Conservation (phyloP, 1,140 invertebrate genomes). For the Hycleus cichorii region DNA sequence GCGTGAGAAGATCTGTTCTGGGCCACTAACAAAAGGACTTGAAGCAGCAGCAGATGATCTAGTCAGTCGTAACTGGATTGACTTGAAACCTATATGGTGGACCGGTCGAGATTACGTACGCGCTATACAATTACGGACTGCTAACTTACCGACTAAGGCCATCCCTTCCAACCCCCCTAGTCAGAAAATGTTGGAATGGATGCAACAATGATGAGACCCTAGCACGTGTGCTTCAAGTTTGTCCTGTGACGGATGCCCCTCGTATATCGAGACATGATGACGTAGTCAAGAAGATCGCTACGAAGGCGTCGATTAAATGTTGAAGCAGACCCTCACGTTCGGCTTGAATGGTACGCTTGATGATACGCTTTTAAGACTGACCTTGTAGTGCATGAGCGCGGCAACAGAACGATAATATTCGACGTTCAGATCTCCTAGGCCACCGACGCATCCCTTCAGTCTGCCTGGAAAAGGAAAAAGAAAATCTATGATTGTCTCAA, state of each 20-base stretch:
- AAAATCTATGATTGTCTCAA: too few species aligned
- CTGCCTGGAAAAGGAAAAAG: too few species aligned
- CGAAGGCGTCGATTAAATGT: too few species aligned
- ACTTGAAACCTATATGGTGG: slow-evolving; percentile 5
- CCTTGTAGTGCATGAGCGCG: too few species aligned
- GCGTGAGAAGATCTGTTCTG: too few species aligned
- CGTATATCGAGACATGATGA: slow-evolving; percentile 3
- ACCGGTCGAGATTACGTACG: slow-evolving; percentile 5
- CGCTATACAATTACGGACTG: slow-evolving; percentile 8
- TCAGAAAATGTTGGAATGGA: not conserved
- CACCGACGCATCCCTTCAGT: too few species aligned
- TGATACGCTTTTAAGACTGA: too few species aligned
- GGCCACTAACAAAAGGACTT: not conserved
- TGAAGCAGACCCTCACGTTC: too few species aligned
- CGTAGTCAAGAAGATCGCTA: too few species aligned
- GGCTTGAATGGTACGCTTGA: too few species aligned
- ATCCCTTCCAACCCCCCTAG: slow-evolving; percentile 1
- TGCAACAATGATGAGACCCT: not conserved
- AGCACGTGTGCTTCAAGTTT: slow-evolving; percentile 6
- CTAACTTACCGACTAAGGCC: not conserved
- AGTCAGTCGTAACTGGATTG: slow-evolving; percentile 5
- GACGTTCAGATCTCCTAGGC: too few species aligned
- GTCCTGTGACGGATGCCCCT: slow-evolving; percentile 2
- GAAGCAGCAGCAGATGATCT: not conserved
- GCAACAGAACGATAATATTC: too few species aligned